Conservation (phyloP, 1,140 invertebrate genomes). For the Sitodiplosis mosellana region DNA sequence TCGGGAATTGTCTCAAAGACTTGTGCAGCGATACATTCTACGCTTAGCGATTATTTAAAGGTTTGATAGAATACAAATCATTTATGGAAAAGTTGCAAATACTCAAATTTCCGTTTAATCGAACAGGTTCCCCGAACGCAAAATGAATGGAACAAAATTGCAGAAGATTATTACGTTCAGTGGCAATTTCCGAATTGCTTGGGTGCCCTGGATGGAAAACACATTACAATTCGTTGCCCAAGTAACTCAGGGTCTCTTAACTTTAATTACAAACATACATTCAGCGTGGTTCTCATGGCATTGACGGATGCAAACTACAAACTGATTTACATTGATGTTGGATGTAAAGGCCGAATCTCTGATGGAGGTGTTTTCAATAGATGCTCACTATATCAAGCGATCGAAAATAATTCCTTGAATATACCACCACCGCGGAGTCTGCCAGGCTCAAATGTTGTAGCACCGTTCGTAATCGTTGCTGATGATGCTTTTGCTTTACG, state of each 20-base stretch:
- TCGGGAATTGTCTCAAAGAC: too few species aligned
- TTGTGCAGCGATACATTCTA: too few species aligned
- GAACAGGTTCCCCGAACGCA: not conserved
- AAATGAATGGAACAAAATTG: conserved; percentile 6
- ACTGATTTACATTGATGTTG: conserved; percentile 15
- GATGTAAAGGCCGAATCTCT: conserved; percentile 15
- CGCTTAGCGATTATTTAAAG: too few species aligned
- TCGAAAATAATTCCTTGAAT: conserved; percentile 8
- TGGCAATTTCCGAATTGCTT: conserved; percentile 10
- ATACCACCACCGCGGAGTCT: conserved; percentile 8
- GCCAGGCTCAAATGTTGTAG: conserved; percentile 7
- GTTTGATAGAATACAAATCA: not conserved
- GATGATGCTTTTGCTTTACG: conserved; percentile 27
- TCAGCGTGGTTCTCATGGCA: conserved; percentile 7
- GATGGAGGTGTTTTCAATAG: conserved; percentile 17
- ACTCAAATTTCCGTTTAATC: not conserved
- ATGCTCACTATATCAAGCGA: conserved; percentile 6
- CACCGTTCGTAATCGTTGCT: conserved; percentile 20
- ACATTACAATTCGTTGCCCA: conserved; percentile 5
- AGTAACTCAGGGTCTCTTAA: conserved; percentile 6
- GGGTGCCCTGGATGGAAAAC: conserved; percentile 8
- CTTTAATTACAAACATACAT: conserved; percentile 9
- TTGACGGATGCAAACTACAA: conserved; percentile 9
- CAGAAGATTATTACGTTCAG: conserved; percentile 4
- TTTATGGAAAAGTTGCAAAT: not conserved